Percentiles rank a stretch among this genome's conserved stretches.
These are phyloP conservation scores for Diarsia brunnea DNA, from an alignment of 2,888 invertebrate genomes.

Conservation along the genomic window DNA sequence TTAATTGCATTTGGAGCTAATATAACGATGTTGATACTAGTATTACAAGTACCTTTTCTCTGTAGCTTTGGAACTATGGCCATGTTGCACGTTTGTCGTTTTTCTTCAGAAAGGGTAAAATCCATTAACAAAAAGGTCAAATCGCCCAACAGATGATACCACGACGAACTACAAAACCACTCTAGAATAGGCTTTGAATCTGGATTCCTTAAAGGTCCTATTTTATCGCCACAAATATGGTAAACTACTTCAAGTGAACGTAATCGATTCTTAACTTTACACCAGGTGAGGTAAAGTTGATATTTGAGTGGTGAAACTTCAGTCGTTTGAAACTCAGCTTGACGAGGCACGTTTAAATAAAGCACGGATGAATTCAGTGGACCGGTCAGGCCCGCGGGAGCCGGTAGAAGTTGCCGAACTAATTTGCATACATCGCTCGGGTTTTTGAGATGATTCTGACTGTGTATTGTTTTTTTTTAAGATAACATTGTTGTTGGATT, in stretches of 20 bases:
- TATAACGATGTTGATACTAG: not conserved
- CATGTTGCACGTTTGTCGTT: not conserved
- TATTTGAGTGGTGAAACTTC: slow-evolving; percentile 4
- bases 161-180: slow-evolving; percentile 4
- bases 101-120: slow-evolving; percentile 11
- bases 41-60: not conserved
- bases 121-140: slow-evolving; percentile 13
- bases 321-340: slow-evolving; percentile 54
- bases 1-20: not conserved
- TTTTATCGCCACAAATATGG: slow-evolving; percentile 44
- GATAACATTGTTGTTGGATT: slow-evolving; percentile 43
- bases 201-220: slow-evolving; percentile 24
- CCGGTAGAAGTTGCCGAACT: slow-evolving; percentile 70
- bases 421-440: slow-evolving; percentile 76
- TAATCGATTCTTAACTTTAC: slow-evolving; percentile 2
- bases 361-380: slow-evolving; percentile 69
- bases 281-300: slow-evolving; percentile 7
- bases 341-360: slow-evolving; percentile 65
- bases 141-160: not conserved
- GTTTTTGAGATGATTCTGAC: slow-evolving; percentile 67
- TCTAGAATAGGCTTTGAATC: slow-evolving; percentile 19
- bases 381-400: slow-evolving; percentile 69
- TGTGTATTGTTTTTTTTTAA: slow-evolving; percentile 56
- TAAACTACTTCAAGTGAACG: not conserved
- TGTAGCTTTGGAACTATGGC: not conserved